Base-by-base conservation (phyloP, 2,888 invertebrate species). In the Laothoe populi region DNA sequence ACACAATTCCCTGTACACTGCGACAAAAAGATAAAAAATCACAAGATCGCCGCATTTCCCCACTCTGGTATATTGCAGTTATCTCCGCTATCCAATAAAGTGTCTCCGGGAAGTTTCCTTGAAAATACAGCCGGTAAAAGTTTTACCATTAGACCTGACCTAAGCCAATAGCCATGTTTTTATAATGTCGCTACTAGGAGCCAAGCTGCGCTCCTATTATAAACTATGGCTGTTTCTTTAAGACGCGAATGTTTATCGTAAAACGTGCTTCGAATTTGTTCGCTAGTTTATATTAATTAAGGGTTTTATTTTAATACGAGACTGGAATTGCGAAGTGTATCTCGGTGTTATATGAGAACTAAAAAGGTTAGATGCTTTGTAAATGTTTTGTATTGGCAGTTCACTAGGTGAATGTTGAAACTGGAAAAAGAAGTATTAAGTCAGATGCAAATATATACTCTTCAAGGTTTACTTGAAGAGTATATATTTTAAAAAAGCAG, bases 51-150 rank as follows among this genome's bases (percentile, higher is more conserved):
- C 69, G 63, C 48, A 63, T 68, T 65, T 19, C 66, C n/a, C 48
- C 24, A 49, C 40, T 53, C 48, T 53, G 42, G 53, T 42, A 53
- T 31, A 61, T 61, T 42, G 60, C 53, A 53, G 53, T 58, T 58
- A 58, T 62, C 62, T 46, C 48, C 13, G 38, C 38, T 31, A 24
- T 58, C 40, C 26, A 48, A 58, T 62, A 58, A 48, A 62, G 24
- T 61, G 45, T 45, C 31, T 38, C 45, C 58, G 60, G 63, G 49
- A 64, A 66, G 63, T 64, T 59, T 64, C 62, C 61, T 66, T 70
- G 64, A 71, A 72, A 69, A 66, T 69, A 66, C 66, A 64, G 64
- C 65, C 58, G 57, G 63, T 46, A 63, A 61, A 64, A 65, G 57
- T 65, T 65, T 60, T 40, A 62, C 59, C 63, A 64, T 62, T 66